phyloP scores from a whole-genome alignment of 2,797 vertebrate species.

The Cossypha niveicapilla region DNA sequence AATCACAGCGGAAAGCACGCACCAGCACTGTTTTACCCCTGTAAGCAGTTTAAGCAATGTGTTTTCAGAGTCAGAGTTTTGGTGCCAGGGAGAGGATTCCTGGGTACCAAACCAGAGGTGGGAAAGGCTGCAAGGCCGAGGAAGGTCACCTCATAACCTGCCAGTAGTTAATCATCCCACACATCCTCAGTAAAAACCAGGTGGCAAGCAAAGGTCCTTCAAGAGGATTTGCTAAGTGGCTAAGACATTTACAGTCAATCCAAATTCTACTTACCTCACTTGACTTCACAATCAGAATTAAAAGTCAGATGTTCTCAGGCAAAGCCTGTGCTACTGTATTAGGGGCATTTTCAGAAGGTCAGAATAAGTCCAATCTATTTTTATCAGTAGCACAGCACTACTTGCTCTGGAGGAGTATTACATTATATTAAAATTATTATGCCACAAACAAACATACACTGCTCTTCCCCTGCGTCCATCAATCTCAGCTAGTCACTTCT shows the following conservation, averaged over 20 bases:
- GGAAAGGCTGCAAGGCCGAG: background rate
- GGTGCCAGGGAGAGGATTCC: background rate
- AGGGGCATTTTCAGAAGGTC: conserved; percentile 44
- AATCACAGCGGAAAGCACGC: background rate
- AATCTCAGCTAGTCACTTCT: background rate
- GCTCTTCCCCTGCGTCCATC: background rate
- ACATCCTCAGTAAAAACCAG: background rate
- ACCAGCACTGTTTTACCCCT: background rate
- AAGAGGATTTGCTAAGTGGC: conserved; percentile 53
- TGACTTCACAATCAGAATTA: conserved; percentile 61
- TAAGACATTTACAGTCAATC: conserved; percentile 33
- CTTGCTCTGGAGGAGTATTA: background rate
- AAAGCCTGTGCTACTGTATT: conserved; percentile 56
- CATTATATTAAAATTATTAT: background rate
- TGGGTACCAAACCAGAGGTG: background rate
- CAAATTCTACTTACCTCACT: conserved; percentile 43
- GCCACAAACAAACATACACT: background rate
- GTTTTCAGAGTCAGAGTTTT: background rate
- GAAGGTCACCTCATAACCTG: background rate
- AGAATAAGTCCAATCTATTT: conserved; percentile 24
- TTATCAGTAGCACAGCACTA: background rate
- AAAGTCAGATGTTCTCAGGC: conserved; percentile 49
- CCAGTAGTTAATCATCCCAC: background rate
- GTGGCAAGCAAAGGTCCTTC: background rate
- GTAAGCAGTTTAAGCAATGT: background rate